Evolutionary conservation across 2,797 vertebrate genomes (phyloP), one percentile per base, ranked within the genome.

Genomic region (Argentina silus): DNA sequence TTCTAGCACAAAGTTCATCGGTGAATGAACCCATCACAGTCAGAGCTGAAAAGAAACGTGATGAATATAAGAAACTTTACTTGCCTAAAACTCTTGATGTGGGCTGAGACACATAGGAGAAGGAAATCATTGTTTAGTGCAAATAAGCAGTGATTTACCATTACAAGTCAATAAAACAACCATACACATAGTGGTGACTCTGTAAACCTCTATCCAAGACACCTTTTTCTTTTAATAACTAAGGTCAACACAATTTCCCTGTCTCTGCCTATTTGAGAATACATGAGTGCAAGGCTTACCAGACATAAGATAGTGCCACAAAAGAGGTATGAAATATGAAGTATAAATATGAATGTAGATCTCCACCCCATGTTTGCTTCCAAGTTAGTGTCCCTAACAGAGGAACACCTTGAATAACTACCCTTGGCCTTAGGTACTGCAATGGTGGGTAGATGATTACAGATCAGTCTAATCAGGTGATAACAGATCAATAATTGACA

Each of bases 401-500:
- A 9, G 19, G 8, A 42, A 76, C 51, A 9, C 14, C 42, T 50
- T 21, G n/a, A 7, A 3, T 67, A 43, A 68, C 48, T 15, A 36
- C 45, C 36, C 77, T 63, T 21, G 14, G 0, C 71, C 63, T 59
- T 66, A 9, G 21, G 1, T 23, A 48, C 21, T 62, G 23, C 19
- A 27, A 64, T 61, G 12, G 66, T 50, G 44, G 2, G 6, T n/a
- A 6, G 27, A n/a, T 36, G 27, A 36, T 36, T 36, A 11, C 7
- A 56, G 67, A 70, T 75, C n/a, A 7, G 68, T 56, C 59, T 21
- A 14, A 36, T 36, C 67, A 71, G 3, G 57, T 67, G 27, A 76
- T 57, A 3, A 43, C 0, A 15, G 21, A 85, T 88, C 17, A 86
- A 90, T 91, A 47, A 92, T 81, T 92, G 70, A 90, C 82, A 82